Conservation (phyloP, 2,797 vertebrate species). For the Danio jaintianensis region DNA sequence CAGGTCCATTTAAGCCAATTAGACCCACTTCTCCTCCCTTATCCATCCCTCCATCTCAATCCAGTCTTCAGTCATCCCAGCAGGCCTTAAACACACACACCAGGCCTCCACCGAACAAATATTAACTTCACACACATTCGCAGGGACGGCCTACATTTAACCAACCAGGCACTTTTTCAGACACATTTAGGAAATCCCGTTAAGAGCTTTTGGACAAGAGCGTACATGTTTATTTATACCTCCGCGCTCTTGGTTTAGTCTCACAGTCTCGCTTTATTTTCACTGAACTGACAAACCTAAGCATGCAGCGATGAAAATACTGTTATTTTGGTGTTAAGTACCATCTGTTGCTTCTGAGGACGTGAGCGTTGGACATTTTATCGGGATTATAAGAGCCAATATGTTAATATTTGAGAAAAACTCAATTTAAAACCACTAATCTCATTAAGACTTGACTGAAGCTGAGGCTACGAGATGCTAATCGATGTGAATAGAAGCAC, state of each 20-base stretch:
- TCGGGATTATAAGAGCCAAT: constrained; percentile 28
- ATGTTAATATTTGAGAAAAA: constrained; percentile 30
- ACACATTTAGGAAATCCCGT: constrained; percentile 76
- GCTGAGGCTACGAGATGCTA: neutral
- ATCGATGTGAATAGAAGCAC: constrained; percentile 15
- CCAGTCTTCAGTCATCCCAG: constrained; percentile 69
- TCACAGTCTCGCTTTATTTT: constrained; percentile 31
- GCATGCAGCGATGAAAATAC: neutral
- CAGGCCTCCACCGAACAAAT: constrained; percentile 73
- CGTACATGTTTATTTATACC: constrained; percentile 34
- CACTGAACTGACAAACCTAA: constrained; percentile 12
- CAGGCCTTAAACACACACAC: constrained; percentile 79
- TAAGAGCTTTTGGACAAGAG: constrained; percentile 66
- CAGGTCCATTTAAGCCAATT: constrained; percentile 77
- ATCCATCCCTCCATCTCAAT: constrained; percentile 66
- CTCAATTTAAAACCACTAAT: constrained; percentile 40
- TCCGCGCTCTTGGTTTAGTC: constrained; percentile 8
- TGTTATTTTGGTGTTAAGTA: constrained; percentile 12
- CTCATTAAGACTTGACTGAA: constrained; percentile 22
- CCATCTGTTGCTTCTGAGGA: constrained; percentile 31
- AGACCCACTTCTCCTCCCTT: constrained; percentile 69
- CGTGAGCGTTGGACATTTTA: constrained; percentile 19
- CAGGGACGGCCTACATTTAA: constrained; percentile 65
- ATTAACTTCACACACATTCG: constrained; percentile 73
- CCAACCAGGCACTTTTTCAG: constrained; percentile 54